These are phyloP conservation scores for Agrochola lychnidis DNA, from an alignment of 2,888 invertebrate genomes.

Conservation along the genomic window DNA sequence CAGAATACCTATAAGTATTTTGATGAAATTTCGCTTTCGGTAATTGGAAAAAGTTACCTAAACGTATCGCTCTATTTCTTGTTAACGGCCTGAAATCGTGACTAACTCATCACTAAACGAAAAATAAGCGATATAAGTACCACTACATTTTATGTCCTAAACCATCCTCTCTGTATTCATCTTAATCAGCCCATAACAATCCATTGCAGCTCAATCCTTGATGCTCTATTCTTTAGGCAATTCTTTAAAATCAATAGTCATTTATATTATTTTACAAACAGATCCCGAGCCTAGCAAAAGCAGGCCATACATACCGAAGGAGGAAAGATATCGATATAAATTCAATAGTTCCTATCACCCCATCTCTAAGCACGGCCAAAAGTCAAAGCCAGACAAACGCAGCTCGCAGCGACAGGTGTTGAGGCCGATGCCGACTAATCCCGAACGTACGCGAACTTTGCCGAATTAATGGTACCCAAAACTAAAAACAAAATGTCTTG, in stretches of 20 bases:
- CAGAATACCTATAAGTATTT: background rate
- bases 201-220: background rate
- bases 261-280: too few species aligned
- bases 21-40: slow-evolving; percentile 2
- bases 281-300: background rate
- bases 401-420: slow-evolving; percentile 85
- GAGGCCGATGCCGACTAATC: slow-evolving; percentile 54
- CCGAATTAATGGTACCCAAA: slow-evolving; percentile 50
- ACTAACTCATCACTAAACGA: background rate
- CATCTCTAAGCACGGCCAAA: slow-evolving; percentile 62
- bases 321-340: slow-evolving; percentile 38
- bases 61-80: slow-evolving; percentile 4
- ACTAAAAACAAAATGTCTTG: slow-evolving; percentile 39
- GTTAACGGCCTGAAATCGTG: slow-evolving; percentile 35
- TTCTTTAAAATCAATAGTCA: background rate
- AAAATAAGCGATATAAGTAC: background rate
- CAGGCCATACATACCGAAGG: background rate
- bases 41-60: slow-evolving; percentile 41
- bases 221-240: background rate
- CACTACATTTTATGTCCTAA: background rate
- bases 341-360: background rate
- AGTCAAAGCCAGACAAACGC: slow-evolving; percentile 72
- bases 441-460: slow-evolving; percentile 55
- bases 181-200: too few species aligned
- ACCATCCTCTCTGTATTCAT: background rate